Evolutionary conservation across 2,113 vertebrate species (phyloP).

Genomic region (Hassar affinis): DNA sequence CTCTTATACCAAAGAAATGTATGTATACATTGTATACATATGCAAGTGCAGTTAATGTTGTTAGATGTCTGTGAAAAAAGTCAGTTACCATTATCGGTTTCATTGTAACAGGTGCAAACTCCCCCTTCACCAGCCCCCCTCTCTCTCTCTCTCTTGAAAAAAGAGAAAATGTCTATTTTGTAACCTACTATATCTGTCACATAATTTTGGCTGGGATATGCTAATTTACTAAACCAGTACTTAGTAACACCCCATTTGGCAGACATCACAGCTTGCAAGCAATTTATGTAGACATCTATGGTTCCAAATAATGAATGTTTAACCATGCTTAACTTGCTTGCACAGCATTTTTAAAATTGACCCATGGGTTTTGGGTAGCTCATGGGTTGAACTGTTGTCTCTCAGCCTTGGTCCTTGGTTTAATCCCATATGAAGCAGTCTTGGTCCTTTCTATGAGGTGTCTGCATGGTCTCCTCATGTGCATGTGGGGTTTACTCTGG

Average conservation of each 20-base stretch:
- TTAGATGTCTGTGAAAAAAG: background rate
- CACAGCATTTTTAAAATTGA: background rate
- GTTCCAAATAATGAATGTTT: background rate
- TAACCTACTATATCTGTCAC: background rate
- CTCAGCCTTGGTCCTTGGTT: too few species aligned
- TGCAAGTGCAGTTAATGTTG: too few species aligned
- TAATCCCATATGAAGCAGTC: too few species aligned
- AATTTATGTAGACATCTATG: background rate
- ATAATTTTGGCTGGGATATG: background rate
- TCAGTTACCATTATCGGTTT: too few species aligned
- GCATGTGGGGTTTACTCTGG: too few species aligned
- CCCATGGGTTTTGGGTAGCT: background rate
- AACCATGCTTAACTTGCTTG: background rate
- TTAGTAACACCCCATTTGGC: background rate
- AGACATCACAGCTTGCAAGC: background rate
- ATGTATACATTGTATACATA: background rate
- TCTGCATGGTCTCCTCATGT: too few species aligned
- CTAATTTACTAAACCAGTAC: background rate
- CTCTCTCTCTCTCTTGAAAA: background rate
- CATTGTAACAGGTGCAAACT: background rate
- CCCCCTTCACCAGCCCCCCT: background rate
- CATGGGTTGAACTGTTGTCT: too few species aligned
- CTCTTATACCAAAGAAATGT: background rate
- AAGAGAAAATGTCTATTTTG: background rate
- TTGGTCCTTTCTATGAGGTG: too few species aligned